phyloP scores from a whole-genome alignment of 2,888 invertebrate genomes.

The Desoria tigrina region DNA sequence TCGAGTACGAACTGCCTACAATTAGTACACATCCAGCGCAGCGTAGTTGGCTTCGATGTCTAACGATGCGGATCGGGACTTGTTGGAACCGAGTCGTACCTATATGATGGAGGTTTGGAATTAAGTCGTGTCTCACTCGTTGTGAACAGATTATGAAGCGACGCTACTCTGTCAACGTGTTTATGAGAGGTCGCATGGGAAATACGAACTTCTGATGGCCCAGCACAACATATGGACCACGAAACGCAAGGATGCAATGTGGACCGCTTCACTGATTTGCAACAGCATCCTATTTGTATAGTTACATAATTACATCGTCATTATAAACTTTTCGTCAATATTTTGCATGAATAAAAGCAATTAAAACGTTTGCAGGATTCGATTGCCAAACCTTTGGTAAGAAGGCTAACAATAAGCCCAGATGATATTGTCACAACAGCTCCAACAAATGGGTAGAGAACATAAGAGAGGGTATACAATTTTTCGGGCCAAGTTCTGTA shows the following conservation, averaged over 20 bases:
- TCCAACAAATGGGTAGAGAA: conserved; percentile 30
- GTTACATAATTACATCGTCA: not conserved
- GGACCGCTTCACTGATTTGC: conserved; percentile 19
- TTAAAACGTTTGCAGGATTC: too few relatives aligned
- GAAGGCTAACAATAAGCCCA: conserved; percentile 24
- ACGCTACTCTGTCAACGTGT: conserved; percentile 35
- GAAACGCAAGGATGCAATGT: conserved; percentile 25
- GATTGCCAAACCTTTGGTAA: conserved; percentile 43
- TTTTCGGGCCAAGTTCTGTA: not conserved
- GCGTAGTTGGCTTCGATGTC: too few relatives aligned
- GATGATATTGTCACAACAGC: conserved; percentile 21
- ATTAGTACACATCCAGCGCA: too few relatives aligned
- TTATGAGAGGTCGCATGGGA: conserved; percentile 27
- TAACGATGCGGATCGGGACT: conserved; percentile 15
- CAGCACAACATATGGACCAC: conserved; percentile 25
- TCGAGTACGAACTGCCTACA: too few relatives aligned
- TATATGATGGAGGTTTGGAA: conserved; percentile 32
- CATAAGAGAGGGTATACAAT: conserved; percentile 26
- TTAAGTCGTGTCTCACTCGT: conserved; percentile 20
- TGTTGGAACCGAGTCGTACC: conserved; percentile 26
- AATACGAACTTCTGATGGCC: conserved; percentile 24
- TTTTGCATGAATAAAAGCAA: too few relatives aligned
- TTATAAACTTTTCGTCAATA: too few relatives aligned
- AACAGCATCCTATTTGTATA: conserved; percentile 33
- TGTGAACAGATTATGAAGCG: conserved; percentile 32